phyloP scores from a whole-genome alignment of 1,140 invertebrate species.

The Theocolax elegans region DNA sequence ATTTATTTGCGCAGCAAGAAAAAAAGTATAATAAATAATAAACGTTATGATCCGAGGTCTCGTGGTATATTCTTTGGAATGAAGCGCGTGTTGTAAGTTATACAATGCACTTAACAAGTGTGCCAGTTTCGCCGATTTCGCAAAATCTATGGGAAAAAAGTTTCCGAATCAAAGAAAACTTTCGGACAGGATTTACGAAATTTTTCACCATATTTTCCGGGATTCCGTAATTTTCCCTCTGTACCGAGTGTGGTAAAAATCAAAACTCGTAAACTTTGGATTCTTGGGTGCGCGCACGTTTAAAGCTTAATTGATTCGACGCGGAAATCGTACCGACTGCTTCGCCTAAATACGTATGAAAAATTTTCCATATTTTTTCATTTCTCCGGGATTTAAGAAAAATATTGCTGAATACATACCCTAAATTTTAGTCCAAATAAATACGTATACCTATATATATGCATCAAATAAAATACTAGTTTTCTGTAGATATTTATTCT shows the following conservation, averaged over 20 bases:
- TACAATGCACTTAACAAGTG: constrained; percentile 16
- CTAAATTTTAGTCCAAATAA: no score
- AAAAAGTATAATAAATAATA: constrained; percentile 7
- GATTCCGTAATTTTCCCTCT: not conserved
- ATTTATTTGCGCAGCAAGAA: not conserved
- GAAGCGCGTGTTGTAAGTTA: not conserved
- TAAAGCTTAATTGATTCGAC: no score
- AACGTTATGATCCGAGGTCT: not conserved
- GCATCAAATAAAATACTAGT: no score
- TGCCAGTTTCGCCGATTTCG: not conserved
- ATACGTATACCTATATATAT: no score
- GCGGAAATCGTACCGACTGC: no score
- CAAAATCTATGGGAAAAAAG: constrained; percentile 6
- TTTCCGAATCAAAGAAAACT: not conserved
- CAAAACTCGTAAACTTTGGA: not conserved
- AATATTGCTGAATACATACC: no score
- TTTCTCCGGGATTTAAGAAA: no score
- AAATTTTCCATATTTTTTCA: no score
- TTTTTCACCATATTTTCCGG: not conserved
- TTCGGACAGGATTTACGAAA: not conserved
- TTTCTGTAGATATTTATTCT: no score
- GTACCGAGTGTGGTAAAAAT: not conserved
- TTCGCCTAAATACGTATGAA: no score
- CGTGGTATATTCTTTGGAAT: not conserved
- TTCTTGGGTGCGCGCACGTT: no score